Evolutionary conservation across 92 coral and sea anemone species (phyloP), one percentile per base, ranked within the genome.

Genomic region (Actinostola sp.): DNA sequence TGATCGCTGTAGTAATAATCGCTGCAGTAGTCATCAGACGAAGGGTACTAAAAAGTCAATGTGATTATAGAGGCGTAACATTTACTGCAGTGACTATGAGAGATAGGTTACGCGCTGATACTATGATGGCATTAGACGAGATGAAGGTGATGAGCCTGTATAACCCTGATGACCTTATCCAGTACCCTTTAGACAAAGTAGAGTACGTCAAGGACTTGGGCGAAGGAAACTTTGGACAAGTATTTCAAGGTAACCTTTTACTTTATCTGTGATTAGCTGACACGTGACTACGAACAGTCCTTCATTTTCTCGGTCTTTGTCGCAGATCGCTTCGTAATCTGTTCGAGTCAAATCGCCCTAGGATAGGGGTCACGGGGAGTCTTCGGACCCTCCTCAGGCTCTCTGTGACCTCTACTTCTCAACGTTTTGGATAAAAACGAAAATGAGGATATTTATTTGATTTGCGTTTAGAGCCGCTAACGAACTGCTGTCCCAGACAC

Each of bases 211-310:
- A 77, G 79, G 99, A 95, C 76, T 80, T 95, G 57, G 99, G 99
- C 24, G 93, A 93, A 55, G 99, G 99, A 25, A 92, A 95, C 62
- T 95, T 95, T 70, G 99, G 99, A 23, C 86, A 88, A 36, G 99
- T 95, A 0, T 91, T 95, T 65, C 83, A 91, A 66, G 99, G 99
- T 95, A 73, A 42, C n/a, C n/a, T n/a, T n/a, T n/a, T n/a, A n/a
- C n/a, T n/a, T n/a, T n/a, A n/a, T n/a, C n/a, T n/a, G n/a, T n/a
- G n/a, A n/a, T n/a, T n/a, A n/a, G n/a, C n/a, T n/a, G n/a, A n/a
- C n/a, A n/a, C n/a, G n/a, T n/a, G n/a, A n/a, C 45, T 39, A 7
- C 45, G 45, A 39, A 39, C 45, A n/a, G n/a, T n/a, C n/a, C n/a
- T n/a, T n/a, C n/a, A n/a, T n/a, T n/a, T n/a, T n/a, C n/a, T n/a